Conservation (phyloP, 2,888 invertebrate genomes). For the Stegana nigrithorax region DNA sequence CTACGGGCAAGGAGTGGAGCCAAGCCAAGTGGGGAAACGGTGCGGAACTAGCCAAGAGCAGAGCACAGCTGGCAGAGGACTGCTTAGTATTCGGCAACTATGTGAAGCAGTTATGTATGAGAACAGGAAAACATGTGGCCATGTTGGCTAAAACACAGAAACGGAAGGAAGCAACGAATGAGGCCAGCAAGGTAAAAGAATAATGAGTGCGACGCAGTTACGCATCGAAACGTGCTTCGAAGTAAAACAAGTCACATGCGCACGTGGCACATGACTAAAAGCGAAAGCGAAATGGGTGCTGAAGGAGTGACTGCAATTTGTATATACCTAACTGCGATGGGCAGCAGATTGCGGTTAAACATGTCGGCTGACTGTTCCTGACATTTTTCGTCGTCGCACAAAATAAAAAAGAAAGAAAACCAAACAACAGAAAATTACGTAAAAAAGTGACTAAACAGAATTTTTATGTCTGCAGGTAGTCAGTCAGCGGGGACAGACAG, state of each 20-base stretch:
- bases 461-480: no score
- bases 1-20: background rate
- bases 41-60: background rate
- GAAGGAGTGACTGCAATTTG: background rate
- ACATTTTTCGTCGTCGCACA: background rate
- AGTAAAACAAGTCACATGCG: no score
- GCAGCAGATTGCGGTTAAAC: background rate
- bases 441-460: background rate
- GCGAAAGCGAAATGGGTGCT: no score
- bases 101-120: no score
- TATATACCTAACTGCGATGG: background rate
- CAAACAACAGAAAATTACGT: background rate
- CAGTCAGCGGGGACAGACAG: no score
- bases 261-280: no score
- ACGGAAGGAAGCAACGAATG: background rate
- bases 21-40: background rate
- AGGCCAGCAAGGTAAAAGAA: background rate
- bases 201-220: no score
- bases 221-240: no score
- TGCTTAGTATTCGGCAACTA: no score
- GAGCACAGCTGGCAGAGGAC: background rate
- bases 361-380: background rate
- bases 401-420: background rate
- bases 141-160: background rate
- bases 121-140: background rate